These are phyloP conservation scores for Pachypeltis micranthus DNA, from an alignment of 1,140 invertebrate species.

Conservation along the genomic window DNA sequence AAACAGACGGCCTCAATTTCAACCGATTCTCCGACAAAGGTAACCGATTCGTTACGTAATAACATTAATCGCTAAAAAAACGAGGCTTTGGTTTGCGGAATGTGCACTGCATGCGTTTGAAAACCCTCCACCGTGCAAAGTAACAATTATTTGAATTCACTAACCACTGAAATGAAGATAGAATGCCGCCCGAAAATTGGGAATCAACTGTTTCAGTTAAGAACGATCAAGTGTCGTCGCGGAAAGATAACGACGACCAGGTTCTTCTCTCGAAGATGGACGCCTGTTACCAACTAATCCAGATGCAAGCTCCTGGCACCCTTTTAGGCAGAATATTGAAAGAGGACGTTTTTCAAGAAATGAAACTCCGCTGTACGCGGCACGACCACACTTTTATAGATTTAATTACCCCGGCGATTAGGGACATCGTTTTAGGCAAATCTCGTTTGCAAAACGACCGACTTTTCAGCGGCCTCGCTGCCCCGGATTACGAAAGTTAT, in stretches of 20 bases:
- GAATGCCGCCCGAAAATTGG: slow-evolving; percentile 8
- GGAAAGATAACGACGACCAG: slow-evolving; percentile 50
- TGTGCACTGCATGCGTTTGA: not conserved
- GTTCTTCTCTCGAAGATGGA: slow-evolving; percentile 56
- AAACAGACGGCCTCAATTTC: slow-evolving; percentile 7
- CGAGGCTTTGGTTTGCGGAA: too few relatives aligned
- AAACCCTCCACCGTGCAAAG: too few relatives aligned
- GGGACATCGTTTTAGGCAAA: slow-evolving; percentile 37
- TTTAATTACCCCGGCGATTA: slow-evolving; percentile 66
- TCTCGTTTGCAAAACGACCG: slow-evolving; percentile 8
- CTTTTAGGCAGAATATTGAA: slow-evolving; percentile 44
- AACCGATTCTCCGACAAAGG: slow-evolving; percentile 20
- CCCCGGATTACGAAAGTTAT: slow-evolving; percentile 73
- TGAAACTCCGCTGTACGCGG: slow-evolving; percentile 56
- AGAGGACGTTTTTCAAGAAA: slow-evolving; percentile 50
- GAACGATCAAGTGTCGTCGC: slow-evolving; percentile 52
- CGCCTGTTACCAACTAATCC: slow-evolving; percentile 51
- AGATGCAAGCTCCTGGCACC: slow-evolving; percentile 26
- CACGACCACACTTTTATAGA: slow-evolving; percentile 68
- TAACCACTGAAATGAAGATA: too few relatives aligned
- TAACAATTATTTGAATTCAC: too few relatives aligned
- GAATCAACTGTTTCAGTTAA: slow-evolving; percentile 17
- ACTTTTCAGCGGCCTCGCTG: slow-evolving; percentile 45
- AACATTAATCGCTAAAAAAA: too few relatives aligned
- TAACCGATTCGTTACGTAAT: too few relatives aligned